Evolutionary conservation across 2,113 vertebrate species (phyloP).

Genomic region (Thinocorus orbignyianus): DNA sequence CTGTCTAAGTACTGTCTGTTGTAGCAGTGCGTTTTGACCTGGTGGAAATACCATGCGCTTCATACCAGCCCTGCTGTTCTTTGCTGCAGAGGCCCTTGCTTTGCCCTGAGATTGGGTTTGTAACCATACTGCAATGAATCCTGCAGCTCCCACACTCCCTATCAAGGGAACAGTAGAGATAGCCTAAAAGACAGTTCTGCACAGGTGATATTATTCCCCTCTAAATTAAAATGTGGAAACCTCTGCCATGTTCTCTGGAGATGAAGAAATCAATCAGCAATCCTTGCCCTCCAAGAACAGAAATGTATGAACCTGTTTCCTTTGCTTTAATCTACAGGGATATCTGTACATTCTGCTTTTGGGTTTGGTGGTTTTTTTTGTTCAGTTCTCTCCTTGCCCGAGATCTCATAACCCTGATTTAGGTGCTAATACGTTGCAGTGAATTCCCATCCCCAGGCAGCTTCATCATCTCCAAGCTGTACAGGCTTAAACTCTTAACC

Average conservation of each 20-base stretch:
- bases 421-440: slow-evolving; percentile 19
- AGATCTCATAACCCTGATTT: slow-evolving; percentile 35
- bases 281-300: not conserved
- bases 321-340: not conserved
- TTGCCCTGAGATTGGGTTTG: not conserved
- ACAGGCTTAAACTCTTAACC: slow-evolving; percentile 43
- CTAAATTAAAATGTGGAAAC: not conserved
- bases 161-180: not conserved
- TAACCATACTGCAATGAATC: not conserved
- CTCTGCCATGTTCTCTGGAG: not conserved
- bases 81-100: not conserved
- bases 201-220: not conserved
- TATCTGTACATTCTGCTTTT: not conserved
- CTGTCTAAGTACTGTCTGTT: not conserved
- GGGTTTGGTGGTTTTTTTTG: not conserved
- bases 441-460: slow-evolving; percentile 20
- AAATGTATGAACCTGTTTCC: not conserved
- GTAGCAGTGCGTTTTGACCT: not conserved
- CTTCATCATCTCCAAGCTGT: slow-evolving; percentile 29
- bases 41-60: not conserved
- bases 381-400: not conserved
- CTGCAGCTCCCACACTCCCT: not conserved
- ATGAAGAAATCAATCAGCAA: not conserved
- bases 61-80: not conserved
- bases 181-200: not conserved